Evolutionary conservation across 2,113 vertebrate species (phyloP).

Genomic region (Onychostruthus taczanowskii): DNA sequence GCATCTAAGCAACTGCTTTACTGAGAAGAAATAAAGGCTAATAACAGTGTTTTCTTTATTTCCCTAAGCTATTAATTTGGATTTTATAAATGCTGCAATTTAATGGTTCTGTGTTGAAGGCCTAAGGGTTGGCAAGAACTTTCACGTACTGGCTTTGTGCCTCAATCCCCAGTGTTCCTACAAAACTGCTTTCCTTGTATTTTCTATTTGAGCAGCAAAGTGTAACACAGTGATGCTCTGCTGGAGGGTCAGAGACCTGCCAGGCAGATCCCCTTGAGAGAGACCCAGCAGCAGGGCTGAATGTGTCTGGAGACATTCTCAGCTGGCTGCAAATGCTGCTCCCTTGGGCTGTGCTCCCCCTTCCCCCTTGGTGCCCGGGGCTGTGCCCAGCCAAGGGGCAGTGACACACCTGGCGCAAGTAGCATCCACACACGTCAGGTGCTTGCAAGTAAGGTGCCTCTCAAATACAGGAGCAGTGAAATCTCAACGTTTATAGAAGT

Average conservation of each 20-base stretch:
- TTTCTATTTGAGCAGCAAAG: not conserved
- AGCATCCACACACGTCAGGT: accelerated
- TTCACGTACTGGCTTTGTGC: not conserved
- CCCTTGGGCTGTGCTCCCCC: not conserved
- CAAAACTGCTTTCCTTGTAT: not conserved
- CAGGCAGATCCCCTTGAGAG: not conserved
- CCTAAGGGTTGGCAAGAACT: not conserved
- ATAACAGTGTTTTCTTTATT: not conserved
- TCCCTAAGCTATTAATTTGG: not conserved
- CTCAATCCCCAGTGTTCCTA: not conserved
- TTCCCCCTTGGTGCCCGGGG: accelerated
- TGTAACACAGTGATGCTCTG: not conserved
- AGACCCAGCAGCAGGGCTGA: not conserved
- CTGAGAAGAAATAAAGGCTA: not conserved
- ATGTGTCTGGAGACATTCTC: accelerated
- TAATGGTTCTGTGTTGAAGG: not conserved
- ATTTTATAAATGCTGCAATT: not conserved
- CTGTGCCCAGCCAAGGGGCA: not conserved
- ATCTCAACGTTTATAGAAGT: not conserved
- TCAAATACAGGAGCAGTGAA: not conserved
- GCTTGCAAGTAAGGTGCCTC: not conserved
- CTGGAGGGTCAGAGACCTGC: not conserved
- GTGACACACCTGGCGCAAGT: too few relatives aligned
- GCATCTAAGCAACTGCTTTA: not conserved
- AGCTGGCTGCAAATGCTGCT: not conserved